Evolutionary conservation across 1,140 invertebrate genomes (phyloP).

Genomic region (Paracyclopina nana): DNA sequence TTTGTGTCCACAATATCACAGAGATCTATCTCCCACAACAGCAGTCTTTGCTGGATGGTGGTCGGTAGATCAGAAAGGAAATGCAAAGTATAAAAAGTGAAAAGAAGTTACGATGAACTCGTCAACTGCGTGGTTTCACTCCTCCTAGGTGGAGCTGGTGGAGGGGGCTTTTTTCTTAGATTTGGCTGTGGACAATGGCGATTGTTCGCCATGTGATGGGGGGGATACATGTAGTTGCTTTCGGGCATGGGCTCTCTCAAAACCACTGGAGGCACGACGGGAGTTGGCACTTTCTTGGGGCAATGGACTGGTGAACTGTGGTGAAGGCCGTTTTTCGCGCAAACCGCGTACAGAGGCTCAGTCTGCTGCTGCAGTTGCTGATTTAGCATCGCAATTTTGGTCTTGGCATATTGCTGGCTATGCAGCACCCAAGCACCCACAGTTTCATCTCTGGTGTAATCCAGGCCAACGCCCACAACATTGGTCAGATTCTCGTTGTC

Average conservation of each 20-base stretch:
- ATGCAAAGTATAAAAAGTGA: no score
- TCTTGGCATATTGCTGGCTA: neutral
- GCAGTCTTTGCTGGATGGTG: no score
- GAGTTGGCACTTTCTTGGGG: neutral
- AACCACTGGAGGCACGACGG: neutral
- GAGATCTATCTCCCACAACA: no score
- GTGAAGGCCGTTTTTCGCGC: neutral
- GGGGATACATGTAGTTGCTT: neutral
- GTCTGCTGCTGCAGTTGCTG: neutral
- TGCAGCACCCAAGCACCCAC: slow-evolving; percentile 13
- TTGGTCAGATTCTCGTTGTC: slow-evolving; percentile 20
- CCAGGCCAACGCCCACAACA: neutral
- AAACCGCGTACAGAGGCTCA: neutral
- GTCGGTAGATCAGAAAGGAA: no score
- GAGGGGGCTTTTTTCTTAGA: neutral
- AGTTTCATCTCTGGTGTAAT: slow-evolving; percentile 7
- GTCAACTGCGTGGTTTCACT: slow-evolving; percentile 11
- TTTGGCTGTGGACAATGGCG: neutral
- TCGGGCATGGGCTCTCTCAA: neutral
- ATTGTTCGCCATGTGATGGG: neutral
- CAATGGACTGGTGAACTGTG: neutral
- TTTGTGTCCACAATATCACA: no score
- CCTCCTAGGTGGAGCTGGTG: slow-evolving; percentile 4
- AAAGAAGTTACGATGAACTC: no score
- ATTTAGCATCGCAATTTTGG: neutral